These are phyloP conservation scores for Sinella curviseta DNA, from an alignment of 1,140 invertebrate species.

Conservation along the genomic window DNA sequence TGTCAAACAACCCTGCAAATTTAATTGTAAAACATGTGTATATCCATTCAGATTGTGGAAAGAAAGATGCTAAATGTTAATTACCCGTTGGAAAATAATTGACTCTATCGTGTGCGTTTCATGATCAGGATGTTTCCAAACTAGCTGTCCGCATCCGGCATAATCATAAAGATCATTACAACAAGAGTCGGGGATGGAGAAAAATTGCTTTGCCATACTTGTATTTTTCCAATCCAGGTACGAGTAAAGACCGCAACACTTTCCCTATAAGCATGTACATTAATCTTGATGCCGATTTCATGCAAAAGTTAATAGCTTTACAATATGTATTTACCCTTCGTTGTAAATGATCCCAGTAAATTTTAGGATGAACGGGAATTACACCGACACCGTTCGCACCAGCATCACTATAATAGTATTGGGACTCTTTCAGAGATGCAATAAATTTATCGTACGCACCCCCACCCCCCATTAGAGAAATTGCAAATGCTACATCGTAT, in stretches of 20 bases:
- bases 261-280: conserved; percentile 21
- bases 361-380: not conserved
- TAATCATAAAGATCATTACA: conserved; percentile 32
- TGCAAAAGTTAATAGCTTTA: not conserved
- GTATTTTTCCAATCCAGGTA: conserved; percentile 37
- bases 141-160: conserved; percentile 7
- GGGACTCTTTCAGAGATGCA: not conserved
- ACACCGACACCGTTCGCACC: conserved; percentile 1
- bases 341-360: conserved; percentile 40
- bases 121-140: conserved; percentile 17
- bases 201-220: not conserved
- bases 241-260: conserved; percentile 36
- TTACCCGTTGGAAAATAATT: not conserved
- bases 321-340: conserved; percentile 3
- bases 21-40: not conserved
- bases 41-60: too few species aligned
- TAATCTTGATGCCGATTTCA: not conserved
- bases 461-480: not conserved
- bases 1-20: not conserved
- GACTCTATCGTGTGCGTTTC: conserved; percentile 11
- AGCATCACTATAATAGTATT: conserved; percentile 18
- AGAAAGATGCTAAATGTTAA: too few species aligned
- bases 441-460: conserved; percentile 5
- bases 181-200: conserved; percentile 35
- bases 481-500: conserved; percentile 21